Conservation (phyloP, 2,113 vertebrate genomes). For the Cebus imitator region DNA sequence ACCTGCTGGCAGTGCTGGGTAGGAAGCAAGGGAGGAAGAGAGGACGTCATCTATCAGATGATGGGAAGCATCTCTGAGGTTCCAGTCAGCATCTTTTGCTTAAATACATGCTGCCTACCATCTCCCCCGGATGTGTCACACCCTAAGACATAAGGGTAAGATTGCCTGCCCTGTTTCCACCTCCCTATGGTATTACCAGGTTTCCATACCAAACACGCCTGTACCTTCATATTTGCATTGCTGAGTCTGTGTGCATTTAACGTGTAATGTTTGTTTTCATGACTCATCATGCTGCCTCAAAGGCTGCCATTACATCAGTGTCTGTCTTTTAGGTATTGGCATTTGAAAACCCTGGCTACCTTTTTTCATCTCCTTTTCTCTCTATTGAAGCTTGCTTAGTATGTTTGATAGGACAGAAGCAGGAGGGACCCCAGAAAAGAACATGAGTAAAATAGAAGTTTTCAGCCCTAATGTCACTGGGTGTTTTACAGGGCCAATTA, state of each 20-base stretch:
- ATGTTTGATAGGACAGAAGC: neutral
- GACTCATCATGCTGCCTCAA: neutral
- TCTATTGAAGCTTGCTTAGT: neutral
- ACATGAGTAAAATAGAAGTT: neutral
- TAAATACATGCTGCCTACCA: neutral
- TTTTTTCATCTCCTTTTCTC: neutral
- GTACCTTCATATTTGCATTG: neutral
- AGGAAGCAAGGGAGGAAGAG: constrained; percentile 12
- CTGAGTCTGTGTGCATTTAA: neutral
- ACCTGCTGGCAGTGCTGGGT: neutral
- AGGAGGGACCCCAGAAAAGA: neutral
- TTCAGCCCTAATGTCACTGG: neutral
- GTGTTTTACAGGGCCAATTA: neutral
- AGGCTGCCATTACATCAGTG: neutral
- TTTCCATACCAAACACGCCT: neutral
- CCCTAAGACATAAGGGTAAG: neutral
- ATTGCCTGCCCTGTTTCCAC: neutral
- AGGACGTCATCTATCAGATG: neutral
- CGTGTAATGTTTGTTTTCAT: neutral
- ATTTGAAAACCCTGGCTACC: neutral
- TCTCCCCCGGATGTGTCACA: neutral
- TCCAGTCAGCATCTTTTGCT: neutral
- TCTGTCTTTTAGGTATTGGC: neutral
- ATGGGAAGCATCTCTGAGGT: neutral
- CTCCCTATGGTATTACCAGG: no score